Percentiles rank a stretch among this genome's conserved stretches.
Conservation (phyloP, 92 coral and sea anemone genomes). For the Bergia sp. region DNA sequence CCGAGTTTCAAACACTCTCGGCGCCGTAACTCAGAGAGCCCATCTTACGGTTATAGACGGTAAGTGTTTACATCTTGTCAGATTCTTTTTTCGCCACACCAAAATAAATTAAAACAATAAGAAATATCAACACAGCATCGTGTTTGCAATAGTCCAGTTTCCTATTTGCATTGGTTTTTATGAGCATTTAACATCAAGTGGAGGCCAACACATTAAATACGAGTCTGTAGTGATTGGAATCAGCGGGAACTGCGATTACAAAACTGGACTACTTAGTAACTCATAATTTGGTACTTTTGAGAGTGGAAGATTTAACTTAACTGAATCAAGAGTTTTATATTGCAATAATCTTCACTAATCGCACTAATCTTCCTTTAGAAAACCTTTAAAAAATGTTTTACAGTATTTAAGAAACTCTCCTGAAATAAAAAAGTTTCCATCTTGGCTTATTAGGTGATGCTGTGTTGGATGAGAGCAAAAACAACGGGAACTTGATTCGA, state of each 20-base stretch:
- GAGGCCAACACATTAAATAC: too few relatives aligned
- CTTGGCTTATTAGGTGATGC: background rate
- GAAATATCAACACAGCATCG: too few relatives aligned
- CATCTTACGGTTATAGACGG: constrained; percentile 64
- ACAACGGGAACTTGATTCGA: constrained; percentile 49
- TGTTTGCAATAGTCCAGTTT: too few relatives aligned
- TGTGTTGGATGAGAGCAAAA: background rate
- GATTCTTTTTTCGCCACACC: too few relatives aligned
- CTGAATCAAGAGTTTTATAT: background rate
- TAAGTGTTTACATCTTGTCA: constrained; percentile 22
- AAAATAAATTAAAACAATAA: too few relatives aligned
- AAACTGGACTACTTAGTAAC: background rate
- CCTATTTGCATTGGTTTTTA: too few relatives aligned
- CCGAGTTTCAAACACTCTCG: constrained; percentile 73
- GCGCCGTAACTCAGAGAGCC: constrained; percentile 57
- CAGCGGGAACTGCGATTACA: too few relatives aligned
- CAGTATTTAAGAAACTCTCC: too few relatives aligned
- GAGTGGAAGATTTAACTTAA: background rate
- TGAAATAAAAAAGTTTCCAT: constrained; percentile 13
- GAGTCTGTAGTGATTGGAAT: too few relatives aligned
- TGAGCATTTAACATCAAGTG: too few relatives aligned
- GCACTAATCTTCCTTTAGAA: background rate
- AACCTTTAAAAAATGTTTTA: background rate
- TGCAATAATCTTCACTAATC: background rate
- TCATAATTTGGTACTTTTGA: background rate